A percentile compares a stretch with the other conserved stretches of the same genome.
phyloP scores from a whole-genome alignment of 2,888 invertebrate genomes.

The Noctua comes region DNA sequence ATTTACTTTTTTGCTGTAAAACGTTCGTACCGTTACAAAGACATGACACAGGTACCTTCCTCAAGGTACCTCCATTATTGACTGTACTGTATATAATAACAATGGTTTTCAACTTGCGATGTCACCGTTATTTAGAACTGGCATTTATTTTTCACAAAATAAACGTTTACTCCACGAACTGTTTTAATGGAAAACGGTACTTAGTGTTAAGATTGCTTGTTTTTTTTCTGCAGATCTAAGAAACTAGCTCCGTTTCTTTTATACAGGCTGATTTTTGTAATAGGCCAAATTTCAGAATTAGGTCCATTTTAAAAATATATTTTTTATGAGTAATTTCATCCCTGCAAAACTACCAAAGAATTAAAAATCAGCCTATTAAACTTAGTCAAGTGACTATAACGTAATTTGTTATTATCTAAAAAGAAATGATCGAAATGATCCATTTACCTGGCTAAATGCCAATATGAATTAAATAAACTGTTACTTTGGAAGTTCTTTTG shows the following conservation, averaged over 20 bases:
- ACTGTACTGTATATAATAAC: conserved; percentile 4
- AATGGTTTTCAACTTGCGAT: conserved; percentile 14
- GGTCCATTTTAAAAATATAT: too few species aligned
- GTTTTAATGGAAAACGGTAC: conserved; percentile 32
- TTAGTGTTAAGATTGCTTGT: background rate
- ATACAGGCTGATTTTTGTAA: background rate
- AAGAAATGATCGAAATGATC: too few species aligned
- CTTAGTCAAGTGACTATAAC: too few species aligned
- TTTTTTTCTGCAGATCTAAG: background rate
- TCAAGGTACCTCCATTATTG: conserved; percentile 3
- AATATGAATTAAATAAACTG: background rate
- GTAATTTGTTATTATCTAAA: too few species aligned
- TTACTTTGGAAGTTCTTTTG: too few species aligned
- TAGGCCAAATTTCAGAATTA: background rate
- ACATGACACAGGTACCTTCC: conserved; percentile 6
- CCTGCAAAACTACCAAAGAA: too few species aligned
- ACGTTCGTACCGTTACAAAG: conserved; percentile 31
- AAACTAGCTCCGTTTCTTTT: background rate
- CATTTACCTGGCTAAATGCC: background rate
- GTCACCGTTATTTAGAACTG: conserved; percentile 7
- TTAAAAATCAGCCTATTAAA: too few species aligned
- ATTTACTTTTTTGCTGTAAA: conserved; percentile 19
- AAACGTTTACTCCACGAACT: background rate
- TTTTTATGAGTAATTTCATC: too few species aligned
- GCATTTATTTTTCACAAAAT: conserved; percentile 16